Evolutionary conservation across 2,888 invertebrate genomes (phyloP).

Genomic region (Lumbricus terrestris): DNA sequence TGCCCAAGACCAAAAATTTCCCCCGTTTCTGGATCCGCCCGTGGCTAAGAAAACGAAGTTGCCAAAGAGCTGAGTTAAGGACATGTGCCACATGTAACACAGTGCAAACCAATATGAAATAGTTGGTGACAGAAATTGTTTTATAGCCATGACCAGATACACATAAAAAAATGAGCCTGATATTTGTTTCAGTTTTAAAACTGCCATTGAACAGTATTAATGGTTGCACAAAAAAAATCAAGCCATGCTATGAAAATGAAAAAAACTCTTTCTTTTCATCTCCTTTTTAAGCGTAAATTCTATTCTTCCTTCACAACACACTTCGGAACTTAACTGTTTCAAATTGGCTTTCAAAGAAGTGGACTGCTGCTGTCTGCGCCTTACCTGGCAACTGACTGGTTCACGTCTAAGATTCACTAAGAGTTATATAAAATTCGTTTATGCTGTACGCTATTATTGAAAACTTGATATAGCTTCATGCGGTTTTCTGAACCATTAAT

Average conservation of each 20-base stretch:
- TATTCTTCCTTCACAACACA: too few species aligned
- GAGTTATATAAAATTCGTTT: not conserved
- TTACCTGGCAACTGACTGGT: not conserved
- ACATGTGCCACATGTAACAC: too few species aligned
- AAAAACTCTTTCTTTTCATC: too few species aligned
- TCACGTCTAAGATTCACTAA: not conserved
- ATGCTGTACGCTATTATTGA: not conserved
- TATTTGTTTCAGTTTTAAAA: not conserved
- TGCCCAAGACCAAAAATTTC: too few species aligned
- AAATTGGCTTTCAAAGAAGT: not conserved
- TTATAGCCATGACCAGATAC: not conserved
- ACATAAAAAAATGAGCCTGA: not conserved
- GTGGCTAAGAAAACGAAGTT: too few species aligned
- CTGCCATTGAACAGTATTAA: not conserved
- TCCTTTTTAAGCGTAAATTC: too few species aligned
- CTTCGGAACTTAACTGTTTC: too few species aligned
- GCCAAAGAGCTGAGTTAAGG: too few species aligned
- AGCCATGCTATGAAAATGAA: not conserved
- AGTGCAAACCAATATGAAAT: not conserved
- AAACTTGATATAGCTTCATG: not conserved
- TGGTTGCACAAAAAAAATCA: not conserved
- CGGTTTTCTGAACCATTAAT: not conserved
- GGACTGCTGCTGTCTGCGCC: not conserved
- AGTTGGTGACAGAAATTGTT: not conserved
- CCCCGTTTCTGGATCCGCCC: too few species aligned